Conservation (phyloP, 2,797 vertebrate species). For the Tapera naevia region DNA sequence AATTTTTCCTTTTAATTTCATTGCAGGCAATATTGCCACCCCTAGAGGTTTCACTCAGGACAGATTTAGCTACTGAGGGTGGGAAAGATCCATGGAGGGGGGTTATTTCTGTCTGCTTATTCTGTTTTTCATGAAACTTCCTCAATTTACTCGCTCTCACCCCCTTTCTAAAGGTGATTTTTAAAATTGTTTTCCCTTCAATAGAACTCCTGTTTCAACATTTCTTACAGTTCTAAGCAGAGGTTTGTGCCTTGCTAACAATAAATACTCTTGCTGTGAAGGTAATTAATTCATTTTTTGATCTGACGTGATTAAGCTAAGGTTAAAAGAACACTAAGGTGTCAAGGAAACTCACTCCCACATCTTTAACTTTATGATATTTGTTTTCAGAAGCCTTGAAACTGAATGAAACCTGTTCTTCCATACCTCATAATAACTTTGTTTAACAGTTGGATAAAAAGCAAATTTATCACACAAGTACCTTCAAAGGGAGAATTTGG, state of each 20-base stretch:
- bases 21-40: background rate
- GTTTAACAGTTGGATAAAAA: constrained; percentile 43
- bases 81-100: accelerated
- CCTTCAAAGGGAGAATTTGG: constrained; percentile 10
- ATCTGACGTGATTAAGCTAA: background rate
- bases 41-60: background rate
- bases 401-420: background rate
- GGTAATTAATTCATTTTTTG: background rate
- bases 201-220: background rate
- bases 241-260: background rate
- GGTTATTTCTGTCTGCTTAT: background rate
- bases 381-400: constrained; percentile 28
- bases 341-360: constrained; percentile 18
- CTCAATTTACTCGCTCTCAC: background rate
- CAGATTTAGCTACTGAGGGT: background rate
- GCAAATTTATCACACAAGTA: background rate
- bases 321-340: constrained; percentile 15
- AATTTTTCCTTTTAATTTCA: background rate
- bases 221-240: background rate
- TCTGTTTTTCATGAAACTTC: background rate
- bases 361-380: background rate
- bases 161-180: background rate
- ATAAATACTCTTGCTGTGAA: background rate
- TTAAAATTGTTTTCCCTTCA: background rate
- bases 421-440: constrained; percentile 18